A percentile compares a stretch with the other conserved stretches of the same genome.
Evolutionary conservation across 2,888 invertebrate species (phyloP).

Genomic region (Polydesmus complanatus): DNA sequence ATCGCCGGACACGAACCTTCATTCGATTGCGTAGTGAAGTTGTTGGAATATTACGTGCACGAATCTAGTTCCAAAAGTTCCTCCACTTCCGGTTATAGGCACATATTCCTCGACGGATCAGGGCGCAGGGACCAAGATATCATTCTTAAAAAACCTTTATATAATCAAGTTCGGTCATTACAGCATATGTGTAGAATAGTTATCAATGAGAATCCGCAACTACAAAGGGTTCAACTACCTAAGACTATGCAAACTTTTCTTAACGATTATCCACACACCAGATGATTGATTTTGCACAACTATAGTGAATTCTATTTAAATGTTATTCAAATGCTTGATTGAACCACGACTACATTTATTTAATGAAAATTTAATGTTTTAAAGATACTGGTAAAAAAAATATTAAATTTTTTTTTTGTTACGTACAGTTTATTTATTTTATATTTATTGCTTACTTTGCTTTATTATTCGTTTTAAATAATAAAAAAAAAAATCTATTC

Average conservation of each 20-base stretch:
- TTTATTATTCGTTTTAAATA: no score
- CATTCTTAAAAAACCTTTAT: slow-evolving; percentile 49
- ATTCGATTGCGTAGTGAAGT: slow-evolving; percentile 55
- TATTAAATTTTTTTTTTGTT: no score
- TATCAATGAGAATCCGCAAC: slow-evolving; percentile 34
- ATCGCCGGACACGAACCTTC: slow-evolving; percentile 49
- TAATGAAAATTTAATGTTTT: no score
- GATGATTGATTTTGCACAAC: no score
- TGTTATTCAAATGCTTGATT: no score
- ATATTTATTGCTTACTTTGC: no score
- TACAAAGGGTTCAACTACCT: slow-evolving; percentile 40
- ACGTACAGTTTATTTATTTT: no score
- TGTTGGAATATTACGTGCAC: slow-evolving; percentile 57
- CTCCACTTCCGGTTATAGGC: slow-evolving; percentile 28
- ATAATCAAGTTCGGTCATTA: slow-evolving; percentile 45
- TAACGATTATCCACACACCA: slow-evolving; percentile 55
- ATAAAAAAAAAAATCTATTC: no score
- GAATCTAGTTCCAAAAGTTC: slow-evolving; percentile 24
- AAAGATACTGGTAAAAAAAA: no score
- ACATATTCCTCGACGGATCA: slow-evolving; percentile 63
- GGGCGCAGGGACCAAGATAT: slow-evolving; percentile 63
- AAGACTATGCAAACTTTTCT: slow-evolving; percentile 51
- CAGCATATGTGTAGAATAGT: slow-evolving; percentile 56
- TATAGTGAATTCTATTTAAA: no score
- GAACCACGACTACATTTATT: no score